Base-by-base conservation (phyloP, 2,888 invertebrate genomes). In the Zootermopsis nevadensis region DNA sequence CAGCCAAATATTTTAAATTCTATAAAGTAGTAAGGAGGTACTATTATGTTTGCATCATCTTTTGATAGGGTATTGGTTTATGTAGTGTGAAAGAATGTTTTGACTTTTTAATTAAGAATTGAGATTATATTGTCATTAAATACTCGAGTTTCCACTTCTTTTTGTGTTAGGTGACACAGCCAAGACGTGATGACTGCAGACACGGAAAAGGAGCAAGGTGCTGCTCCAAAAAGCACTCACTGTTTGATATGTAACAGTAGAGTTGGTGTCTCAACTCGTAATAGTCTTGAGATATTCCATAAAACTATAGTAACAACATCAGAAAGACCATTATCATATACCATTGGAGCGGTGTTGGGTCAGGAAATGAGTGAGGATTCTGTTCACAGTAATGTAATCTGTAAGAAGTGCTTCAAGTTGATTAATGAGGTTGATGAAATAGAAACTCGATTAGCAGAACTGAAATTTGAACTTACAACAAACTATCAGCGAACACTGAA, bases 371-470 rank as follows among this genome's bases (percentile, higher is more conserved):
- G 88, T 12, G 91, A 92, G 86, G 90, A 91, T 1, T 89, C 88
- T 66, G 91, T 91, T 0, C 93, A 93, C 81, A 88, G 87, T 83
- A 86, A 86, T 77, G 87, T 88, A 30, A 87, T 95, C 3, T 95
- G 95, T 88, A 93, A 93, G 87, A 94, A 94, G 86, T 95, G 95
- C 88, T 92, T 91, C 86, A 92, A 93, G 87, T 87, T 91, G 12
- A 91, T 93, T 79, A 89, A 91, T 31, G 94, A 95, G 89, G 89
- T 90, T 83, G 88, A 88, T 84, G 88, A 88, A 83, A 85, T 88
- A 72, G 88, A 88, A 83, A 86, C 86, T 86, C 86, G 91, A 88
- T 82, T 92, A 83, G 87, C 88, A 8, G 91, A 92, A 86, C 89
- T 93, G 19, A 92, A 91, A 86, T 86, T 88, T 76, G 92, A 93